These are phyloP conservation scores for Lampris incognitus DNA, from an alignment of 2,113 vertebrate species.

Conservation along the genomic window DNA sequence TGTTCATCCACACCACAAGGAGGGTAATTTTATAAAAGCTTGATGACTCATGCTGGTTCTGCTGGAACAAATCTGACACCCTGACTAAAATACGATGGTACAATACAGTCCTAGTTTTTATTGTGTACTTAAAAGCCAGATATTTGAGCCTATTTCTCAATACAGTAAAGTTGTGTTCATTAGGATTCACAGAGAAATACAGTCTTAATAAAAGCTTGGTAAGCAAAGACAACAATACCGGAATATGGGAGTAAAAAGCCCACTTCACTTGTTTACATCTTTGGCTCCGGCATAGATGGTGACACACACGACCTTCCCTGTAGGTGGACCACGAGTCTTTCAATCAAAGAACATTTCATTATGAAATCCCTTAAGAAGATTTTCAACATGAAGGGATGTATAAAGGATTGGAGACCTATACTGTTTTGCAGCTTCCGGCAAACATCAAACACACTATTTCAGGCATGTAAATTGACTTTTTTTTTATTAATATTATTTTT, in stretches of 20 bases:
- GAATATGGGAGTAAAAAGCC: too few relatives aligned
- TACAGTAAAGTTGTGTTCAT: too few relatives aligned
- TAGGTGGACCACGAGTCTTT: neutral
- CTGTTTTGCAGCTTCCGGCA: neutral
- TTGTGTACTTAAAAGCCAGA: too few relatives aligned
- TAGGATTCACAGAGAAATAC: too few relatives aligned
- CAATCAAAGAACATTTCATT: conserved; percentile 15
- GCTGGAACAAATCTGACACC: conserved; percentile 16
- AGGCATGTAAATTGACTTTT: neutral
- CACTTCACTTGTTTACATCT: too few relatives aligned
- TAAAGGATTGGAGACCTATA: conserved; percentile 8
- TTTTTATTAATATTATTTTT: neutral
- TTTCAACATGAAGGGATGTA: conserved; percentile 11
- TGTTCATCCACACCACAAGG: neutral
- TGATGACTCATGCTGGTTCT: conserved; percentile 15
- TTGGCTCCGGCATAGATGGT: too few relatives aligned
- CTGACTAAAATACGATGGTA: neutral
- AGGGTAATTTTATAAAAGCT: conserved; percentile 28
- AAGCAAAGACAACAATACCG: too few relatives aligned
- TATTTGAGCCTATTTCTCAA: too few relatives aligned
- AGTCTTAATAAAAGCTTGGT: too few relatives aligned
- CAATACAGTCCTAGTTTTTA: neutral
- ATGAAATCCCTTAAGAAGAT: conserved; percentile 4
- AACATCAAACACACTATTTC: conserved; percentile 25
- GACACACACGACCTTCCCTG: neutral